Conservation (phyloP, 1,140 invertebrate genomes). For the Telenomus remus region DNA sequence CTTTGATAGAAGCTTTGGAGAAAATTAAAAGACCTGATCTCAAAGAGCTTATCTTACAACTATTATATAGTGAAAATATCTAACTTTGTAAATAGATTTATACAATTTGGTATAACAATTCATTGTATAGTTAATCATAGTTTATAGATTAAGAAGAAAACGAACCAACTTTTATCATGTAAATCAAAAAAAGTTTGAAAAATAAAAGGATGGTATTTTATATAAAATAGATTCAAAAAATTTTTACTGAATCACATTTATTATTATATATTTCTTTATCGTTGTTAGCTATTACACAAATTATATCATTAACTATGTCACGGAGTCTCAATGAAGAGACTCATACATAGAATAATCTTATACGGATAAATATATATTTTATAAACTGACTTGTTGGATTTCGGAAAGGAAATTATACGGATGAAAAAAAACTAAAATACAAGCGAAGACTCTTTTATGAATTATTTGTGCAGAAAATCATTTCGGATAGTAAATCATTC, state of each 20-base stretch:
- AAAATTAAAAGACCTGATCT: slow-evolving; percentile 65
- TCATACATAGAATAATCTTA: neutral
- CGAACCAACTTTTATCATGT: no score
- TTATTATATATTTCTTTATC: slow-evolving; percentile 4
- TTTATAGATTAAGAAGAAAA: no score
- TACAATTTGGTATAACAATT: neutral
- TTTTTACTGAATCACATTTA: neutral
- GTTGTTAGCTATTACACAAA: neutral
- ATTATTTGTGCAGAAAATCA: no score
- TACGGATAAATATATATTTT: neutral
- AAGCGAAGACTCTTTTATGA: no score
- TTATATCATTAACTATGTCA: no score
- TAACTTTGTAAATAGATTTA: neutral
- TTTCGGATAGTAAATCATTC: no score
- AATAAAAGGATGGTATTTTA: no score
- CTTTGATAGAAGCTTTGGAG: slow-evolving; percentile 63
- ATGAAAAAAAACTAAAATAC: no score
- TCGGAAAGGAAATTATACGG: neutral
- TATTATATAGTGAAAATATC: slow-evolving; percentile 33
- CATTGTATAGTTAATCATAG: no score
- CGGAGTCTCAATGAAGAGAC: no score
- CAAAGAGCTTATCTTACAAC: slow-evolving; percentile 60
- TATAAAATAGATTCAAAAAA: no score
- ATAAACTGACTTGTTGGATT: neutral
- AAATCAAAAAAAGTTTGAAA: no score